Evolutionary conservation across 2,113 vertebrate genomes (phyloP), one percentile per base, ranked within the genome.

Genomic region (Datnioides undecimradiatus): DNA sequence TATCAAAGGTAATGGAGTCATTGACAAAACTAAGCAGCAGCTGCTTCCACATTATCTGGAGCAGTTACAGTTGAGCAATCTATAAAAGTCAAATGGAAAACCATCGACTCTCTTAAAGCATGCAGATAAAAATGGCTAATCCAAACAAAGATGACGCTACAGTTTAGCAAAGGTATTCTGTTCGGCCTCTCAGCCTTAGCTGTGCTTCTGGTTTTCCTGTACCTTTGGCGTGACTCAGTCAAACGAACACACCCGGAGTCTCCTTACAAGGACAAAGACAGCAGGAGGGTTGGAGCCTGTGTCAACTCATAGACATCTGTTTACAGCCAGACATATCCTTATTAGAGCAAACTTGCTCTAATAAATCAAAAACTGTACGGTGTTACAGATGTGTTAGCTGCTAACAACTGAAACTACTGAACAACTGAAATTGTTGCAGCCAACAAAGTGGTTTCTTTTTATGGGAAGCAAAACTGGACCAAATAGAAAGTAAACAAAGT

Each of bases 261-360:
- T 93, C 94, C 93, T 93, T 95, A 94, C 92, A 95, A 95, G 93
- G 95, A 82, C 92, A 91, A 70, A 83, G 73, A 60, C 88, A 83
- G 88, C 67, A 76, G 81, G 87, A 83, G 67, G 66, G 64, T 70
- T 55, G 68, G 73, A 84, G 91, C 69, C 80, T 76, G 85, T 87
- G 76, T 88, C 82, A 59, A 55, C 82, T 79, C 91, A 63, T 16
- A 33, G 72, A 80, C 55, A 75, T 83, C 66, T 84, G 87, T 82
- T 89, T 86, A 72, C 67, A 4, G 36, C 33, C 55, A 66, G 66
- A 76, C 33, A 34, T n/a, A 45, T 76, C 58, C 36, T 57, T 46
- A n/a, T n/a, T n/a, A n/a, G n/a, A 63, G 63, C 23, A 27, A 46
- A 67, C 40, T 36, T 0, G 5, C 29, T 36, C 48, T 67, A 59